Base-by-base conservation (phyloP, 2,113 vertebrate species). In the Hystrix brachyura region DNA sequence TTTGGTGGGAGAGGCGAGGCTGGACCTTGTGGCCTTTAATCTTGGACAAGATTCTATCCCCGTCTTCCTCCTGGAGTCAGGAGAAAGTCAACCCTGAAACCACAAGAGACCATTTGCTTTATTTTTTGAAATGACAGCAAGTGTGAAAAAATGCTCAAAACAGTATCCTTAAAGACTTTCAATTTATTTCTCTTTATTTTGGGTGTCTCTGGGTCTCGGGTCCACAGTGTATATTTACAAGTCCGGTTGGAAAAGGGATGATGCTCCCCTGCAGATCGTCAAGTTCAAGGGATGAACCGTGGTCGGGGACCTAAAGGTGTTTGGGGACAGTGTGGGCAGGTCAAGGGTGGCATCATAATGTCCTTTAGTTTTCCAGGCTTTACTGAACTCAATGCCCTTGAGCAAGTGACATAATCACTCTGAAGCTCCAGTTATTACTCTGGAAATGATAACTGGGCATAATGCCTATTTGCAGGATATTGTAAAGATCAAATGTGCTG, bases 171-270 rank as follows among this genome's bases (percentile, higher is more conserved):
- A 14, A 78, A 12, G 17, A 59, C 51, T n/a, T 34, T 21, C 7
- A 5, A 27, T 19, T 23, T 64, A 46, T 53, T 55, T 55, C 60
- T 27, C 13, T 57, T 32, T 38, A 6, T 23, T 67, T 55, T 51
- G 48, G 13, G 46, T 3, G 12, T 62, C 48, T 67, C 60, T n/a
- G 60, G 60, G 14, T 8, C 53, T 23, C 14, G 18, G 64, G 46
- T 82, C 46, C 53, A 0, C 0, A 21, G 43, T 5, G 2, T 34
- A 0, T 0, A 10, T 0, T 14, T 21, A 17, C 25, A 48, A 32
- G 29, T 10, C 23, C 55, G 2, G 0, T 1, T 32, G 78, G 80
- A 1, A 3, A 5, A 8, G 5, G 4, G 18, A 12, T 19, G 19
- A 5, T 3, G n/a, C 23, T 11, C 5, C 0, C 12, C 13, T 53